Conservation (phyloP, 2,888 invertebrate genomes). For the Acronicta aceris region DNA sequence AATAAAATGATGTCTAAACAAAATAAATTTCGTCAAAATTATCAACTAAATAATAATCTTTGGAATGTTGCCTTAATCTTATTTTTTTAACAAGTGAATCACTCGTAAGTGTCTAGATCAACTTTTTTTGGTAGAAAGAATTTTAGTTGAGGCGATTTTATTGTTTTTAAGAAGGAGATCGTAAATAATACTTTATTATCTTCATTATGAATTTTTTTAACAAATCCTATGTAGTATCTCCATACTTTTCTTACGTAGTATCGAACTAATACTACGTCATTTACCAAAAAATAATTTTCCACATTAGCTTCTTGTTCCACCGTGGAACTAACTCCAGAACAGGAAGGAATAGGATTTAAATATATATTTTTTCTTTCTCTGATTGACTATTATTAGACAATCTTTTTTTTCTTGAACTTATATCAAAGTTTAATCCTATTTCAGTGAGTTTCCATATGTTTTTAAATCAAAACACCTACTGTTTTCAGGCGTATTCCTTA, state of each 20-base stretch:
- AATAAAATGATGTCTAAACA: conserved; percentile 5
- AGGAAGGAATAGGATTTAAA: conserved; percentile 14
- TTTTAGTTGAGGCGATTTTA: conserved; percentile 1
- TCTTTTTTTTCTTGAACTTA: background rate
- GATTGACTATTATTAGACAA: background rate
- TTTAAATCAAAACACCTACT: conserved; percentile 4
- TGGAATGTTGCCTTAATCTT: no score
- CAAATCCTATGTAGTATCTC: conserved; percentile 16
- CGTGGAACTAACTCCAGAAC: conserved; percentile 1
- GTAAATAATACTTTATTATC: conserved; percentile 5
- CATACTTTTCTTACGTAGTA: conserved; percentile 15
- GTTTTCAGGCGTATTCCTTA: conserved; percentile 6
- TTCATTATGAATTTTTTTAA: conserved; percentile 10
- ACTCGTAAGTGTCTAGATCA: conserved; percentile 4
- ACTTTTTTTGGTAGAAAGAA: background rate
- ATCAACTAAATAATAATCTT: background rate
- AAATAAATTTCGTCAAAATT: conserved; percentile 5
- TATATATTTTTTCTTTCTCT: conserved; percentile 3
- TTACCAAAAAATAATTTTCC: background rate
- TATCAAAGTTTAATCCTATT: conserved; percentile 1
- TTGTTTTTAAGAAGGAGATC: background rate
- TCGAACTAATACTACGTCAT: conserved; percentile 6
- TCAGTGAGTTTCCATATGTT: conserved; percentile 2
- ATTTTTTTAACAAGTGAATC: no score
- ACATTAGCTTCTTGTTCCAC: conserved; percentile 1